Evolutionary conservation across 2,113 vertebrate species (phyloP).

Genomic region (Nycticebus coucang): DNA sequence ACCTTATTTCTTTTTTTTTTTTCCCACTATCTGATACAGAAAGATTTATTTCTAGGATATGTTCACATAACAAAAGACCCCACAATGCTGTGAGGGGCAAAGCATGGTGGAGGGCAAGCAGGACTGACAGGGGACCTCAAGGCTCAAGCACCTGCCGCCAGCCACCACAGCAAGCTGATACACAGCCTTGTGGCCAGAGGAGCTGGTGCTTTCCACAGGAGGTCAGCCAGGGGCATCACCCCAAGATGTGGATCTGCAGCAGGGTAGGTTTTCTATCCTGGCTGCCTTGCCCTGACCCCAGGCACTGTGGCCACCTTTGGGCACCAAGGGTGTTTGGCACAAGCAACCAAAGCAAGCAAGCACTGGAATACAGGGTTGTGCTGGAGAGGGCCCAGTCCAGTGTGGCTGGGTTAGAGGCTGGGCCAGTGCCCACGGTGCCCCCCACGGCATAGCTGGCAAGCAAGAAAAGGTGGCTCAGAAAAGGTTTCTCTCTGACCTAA

Average conservation of each 20-base stretch:
- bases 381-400: neutral
- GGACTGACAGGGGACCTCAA: neutral
- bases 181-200: neutral
- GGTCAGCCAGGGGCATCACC: neutral
- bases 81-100: neutral
- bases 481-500: neutral
- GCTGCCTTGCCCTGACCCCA: accelerated
- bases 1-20: neutral
- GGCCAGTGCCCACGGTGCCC: no score
- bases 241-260: neutral
- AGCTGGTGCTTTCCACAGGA: neutral
- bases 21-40: neutral
- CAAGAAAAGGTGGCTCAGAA: neutral
- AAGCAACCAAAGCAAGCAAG: no score
- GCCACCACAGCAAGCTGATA: no score
- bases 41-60: conserved; percentile 55
- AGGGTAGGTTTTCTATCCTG: neutral
- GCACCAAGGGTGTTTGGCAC: neutral
- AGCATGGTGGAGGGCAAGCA: accelerated
- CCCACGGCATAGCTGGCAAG: no score
- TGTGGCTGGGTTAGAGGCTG: neutral
- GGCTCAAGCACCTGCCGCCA: no score
- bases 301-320: neutral
- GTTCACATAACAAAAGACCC: neutral
- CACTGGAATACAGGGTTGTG: no score